Percentiles rank a stretch among this genome's conserved stretches.
Evolutionary conservation across 1,140 invertebrate species (phyloP).

Genomic region (Papilio machaon): DNA sequence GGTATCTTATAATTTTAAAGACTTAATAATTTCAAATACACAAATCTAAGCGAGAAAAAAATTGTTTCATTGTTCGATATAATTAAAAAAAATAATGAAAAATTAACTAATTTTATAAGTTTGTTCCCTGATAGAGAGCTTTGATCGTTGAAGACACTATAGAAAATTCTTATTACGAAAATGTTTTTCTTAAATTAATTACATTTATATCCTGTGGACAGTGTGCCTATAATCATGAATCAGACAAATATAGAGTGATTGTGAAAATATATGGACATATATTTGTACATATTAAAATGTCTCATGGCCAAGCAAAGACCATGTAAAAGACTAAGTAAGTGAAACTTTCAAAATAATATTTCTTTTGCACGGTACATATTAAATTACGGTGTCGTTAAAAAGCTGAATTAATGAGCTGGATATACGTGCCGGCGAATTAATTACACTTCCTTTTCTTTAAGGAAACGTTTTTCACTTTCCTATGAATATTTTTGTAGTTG

Average conservation of each 20-base stretch:
- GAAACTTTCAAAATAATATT: slow-evolving; percentile 10
- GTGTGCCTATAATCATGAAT: too few species aligned
- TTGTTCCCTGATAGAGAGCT: neutral
- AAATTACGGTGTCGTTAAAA: slow-evolving; percentile 13
- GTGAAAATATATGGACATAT: too few species aligned
- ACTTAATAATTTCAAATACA: too few species aligned
- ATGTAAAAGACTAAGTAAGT: neutral
- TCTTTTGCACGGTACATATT: slow-evolving; percentile 1
- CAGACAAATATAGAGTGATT: too few species aligned
- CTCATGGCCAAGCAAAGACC: neutral
- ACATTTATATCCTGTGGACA: too few species aligned
- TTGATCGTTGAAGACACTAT: neutral
- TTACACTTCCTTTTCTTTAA: slow-evolving; percentile 20
- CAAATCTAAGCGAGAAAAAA: too few species aligned
- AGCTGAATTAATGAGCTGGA: slow-evolving; percentile 13
- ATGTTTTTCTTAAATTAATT: too few species aligned
- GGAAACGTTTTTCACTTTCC: slow-evolving; percentile 14
- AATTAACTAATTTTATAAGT: too few species aligned
- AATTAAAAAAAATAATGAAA: too few species aligned
- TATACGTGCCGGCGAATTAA: slow-evolving; percentile 20
- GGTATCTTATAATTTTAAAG: neutral
- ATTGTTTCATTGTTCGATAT: too few species aligned
- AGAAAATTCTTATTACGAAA: neutral
- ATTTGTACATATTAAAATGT: too few species aligned
- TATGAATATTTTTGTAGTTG: neutral